These are phyloP conservation scores for Limonius californicus DNA, from an alignment of 1,140 invertebrate genomes.

Conservation along the genomic window DNA sequence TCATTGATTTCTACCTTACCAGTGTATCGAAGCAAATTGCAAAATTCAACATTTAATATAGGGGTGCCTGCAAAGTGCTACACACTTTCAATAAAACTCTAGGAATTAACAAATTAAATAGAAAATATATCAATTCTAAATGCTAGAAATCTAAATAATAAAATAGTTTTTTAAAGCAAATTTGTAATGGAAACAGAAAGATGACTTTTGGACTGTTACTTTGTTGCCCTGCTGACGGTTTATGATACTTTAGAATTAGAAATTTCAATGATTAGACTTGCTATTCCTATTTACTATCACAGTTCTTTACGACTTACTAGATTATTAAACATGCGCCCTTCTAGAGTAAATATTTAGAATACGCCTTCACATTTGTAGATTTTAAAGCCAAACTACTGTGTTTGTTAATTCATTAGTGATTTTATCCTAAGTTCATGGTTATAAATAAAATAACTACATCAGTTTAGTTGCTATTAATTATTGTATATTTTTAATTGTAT, in stretches of 20 bases:
- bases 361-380: neutral
- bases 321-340: neutral
- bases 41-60: conserved; percentile 14
- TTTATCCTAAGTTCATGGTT: neutral
- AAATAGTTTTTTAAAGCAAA: conserved; percentile 11
- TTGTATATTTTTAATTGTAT: neutral
- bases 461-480: neutral
- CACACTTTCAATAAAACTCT: neutral
- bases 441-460: neutral
- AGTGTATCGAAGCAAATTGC: neutral
- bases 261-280: neutral
- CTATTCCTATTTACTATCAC: neutral
- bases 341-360: neutral
- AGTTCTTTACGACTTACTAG: neutral
- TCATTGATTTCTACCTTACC: no score
- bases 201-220: neutral
- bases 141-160: conserved; percentile 12
- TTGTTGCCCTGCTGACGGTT: neutral
- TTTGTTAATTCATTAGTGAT: neutral
- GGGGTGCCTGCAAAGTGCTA: conserved; percentile 21
- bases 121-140: conserved; percentile 11
- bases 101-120: conserved; percentile 5
- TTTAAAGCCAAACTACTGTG: neutral
- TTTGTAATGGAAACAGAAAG: neutral
- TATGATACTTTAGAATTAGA: neutral